Percentiles rank a stretch among this genome's conserved stretches.
These are phyloP conservation scores for Zootoca vivipara DNA, from an alignment of 2,113 vertebrate species.

Conservation along the genomic window DNA sequence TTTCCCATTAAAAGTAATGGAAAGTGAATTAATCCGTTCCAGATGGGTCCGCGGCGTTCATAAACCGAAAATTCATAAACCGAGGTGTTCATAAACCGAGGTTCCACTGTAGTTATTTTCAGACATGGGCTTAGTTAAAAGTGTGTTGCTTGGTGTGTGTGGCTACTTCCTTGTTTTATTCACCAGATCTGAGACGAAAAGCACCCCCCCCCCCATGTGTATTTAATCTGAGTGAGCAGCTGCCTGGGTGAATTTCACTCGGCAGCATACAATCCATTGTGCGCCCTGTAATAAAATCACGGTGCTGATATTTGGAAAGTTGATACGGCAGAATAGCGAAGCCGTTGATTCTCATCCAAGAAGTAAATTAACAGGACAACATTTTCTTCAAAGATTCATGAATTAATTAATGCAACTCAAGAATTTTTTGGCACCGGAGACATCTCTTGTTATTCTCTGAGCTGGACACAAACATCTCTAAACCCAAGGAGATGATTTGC, in stretches of 20 bases:
- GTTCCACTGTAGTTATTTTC: background rate
- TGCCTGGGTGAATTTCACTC: constrained; percentile 31
- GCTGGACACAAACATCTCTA: constrained; percentile 18
- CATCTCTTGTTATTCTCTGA: constrained; percentile 25
- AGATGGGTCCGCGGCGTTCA: too few species aligned
- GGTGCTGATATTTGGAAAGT: constrained; percentile 42
- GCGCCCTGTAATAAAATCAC: constrained; percentile 25
- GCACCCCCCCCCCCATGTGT: background rate
- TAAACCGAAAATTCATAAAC: too few species aligned
- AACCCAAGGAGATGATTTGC: constrained; percentile 13
- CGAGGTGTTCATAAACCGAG: too few species aligned
- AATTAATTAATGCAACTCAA: constrained; percentile 54
- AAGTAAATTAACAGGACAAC: constrained; percentile 35
- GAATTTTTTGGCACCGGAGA: constrained; percentile 28
- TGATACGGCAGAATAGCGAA: background rate
- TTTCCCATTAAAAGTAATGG: too few species aligned
- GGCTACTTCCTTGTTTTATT: background rate
- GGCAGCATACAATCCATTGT: constrained; percentile 17
- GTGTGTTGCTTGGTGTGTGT: background rate
- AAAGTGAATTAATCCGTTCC: too few species aligned
- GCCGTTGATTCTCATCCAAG: constrained; percentile 52
- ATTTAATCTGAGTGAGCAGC: constrained; percentile 27
- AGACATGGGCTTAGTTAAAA: background rate
- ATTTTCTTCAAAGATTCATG: constrained; percentile 33
- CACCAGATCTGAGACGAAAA: background rate